Evolutionary conservation across 2,113 vertebrate species (phyloP), one percentile per base, ranked within the genome.

Genomic region (Pseudorasbora parva): DNA sequence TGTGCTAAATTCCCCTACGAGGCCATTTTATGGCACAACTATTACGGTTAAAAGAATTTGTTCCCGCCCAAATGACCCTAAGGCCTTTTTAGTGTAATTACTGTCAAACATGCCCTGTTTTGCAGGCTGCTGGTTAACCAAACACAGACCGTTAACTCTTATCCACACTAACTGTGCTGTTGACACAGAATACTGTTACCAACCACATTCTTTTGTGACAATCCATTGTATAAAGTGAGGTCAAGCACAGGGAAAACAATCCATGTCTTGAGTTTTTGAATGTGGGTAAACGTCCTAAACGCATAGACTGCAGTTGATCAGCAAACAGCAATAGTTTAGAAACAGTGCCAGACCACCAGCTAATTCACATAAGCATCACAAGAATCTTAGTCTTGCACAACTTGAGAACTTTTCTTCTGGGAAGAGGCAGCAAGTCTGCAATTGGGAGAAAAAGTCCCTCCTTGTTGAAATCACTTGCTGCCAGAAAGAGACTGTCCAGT

Each of bases 151-250:
- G 43, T 59, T 66, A 69, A 66, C 41, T 72, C 47, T 62, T 12
- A 27, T 47, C 43, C 33, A 62, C 15, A 73, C 56, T 56, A 54
- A 72, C 41, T 11, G 51, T 17, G 23, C 59, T 84, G 54, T 47
- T 84, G 82, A 76, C 78, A 78, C 19, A 75, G 47, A 21, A 71
- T 60, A 78, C 23, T 66, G 56, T 79, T 62, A 72, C 54, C 7
- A 64, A 74, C n/a, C 75, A 57, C 82, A 83, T 86, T 86, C 85
- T 69, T 83, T 23, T 66, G 54, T 86, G 73, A 82, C 43, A 62
- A 30, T 60, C 41, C 27, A 57, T 83, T 86, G 81, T 86, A 41
- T 81, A 41, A 47, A 51, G 76, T 25, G 56, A 79, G 83, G 69
- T 73, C 68, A 80, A 85, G 37, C 75, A 8, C 21, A 8, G 19